These are phyloP conservation scores for Gadopsis marmoratus DNA, from an alignment of 2,797 vertebrate species.

Conservation along the genomic window DNA sequence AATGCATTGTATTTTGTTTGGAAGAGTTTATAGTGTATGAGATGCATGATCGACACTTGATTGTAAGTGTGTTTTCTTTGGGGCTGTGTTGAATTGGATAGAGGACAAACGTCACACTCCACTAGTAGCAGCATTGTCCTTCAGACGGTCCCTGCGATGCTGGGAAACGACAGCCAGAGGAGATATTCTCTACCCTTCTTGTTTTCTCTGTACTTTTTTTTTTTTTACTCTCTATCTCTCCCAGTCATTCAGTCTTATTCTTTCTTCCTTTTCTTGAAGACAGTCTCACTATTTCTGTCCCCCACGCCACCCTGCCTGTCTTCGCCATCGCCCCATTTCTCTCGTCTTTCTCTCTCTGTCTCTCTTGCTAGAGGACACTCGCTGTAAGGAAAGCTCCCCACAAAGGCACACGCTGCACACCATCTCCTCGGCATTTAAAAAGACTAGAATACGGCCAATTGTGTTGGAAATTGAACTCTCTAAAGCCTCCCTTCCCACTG, in stretches of 20 bases:
- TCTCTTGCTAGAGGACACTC: conserved; percentile 82
- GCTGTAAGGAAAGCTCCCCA: conserved; percentile 81
- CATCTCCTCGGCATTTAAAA: conserved; percentile 87
- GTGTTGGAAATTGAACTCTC: conserved; percentile 90
- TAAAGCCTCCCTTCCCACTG: conserved; percentile 83
- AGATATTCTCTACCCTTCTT: conserved; percentile 73
- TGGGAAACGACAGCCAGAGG: conserved; percentile 75
- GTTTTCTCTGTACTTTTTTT: conserved; percentile 56
- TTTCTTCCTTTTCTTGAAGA: conserved; percentile 65
- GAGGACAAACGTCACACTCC: conserved; percentile 82
- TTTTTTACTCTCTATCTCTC: conserved; percentile 59
- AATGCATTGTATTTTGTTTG: conserved; percentile 50
- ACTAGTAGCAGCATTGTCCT: conserved; percentile 82
- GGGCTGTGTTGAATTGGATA: conserved; percentile 76
- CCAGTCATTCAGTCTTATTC: conserved; percentile 67
- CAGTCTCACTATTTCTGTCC: conserved; percentile 74
- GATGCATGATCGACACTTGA: conserved; percentile 74
- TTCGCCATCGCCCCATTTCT: conserved; percentile 56
- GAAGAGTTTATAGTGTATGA: conserved; percentile 60
- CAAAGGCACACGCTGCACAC: conserved; percentile 81
- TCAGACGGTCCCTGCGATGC: conserved; percentile 79
- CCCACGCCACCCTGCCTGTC: conserved; percentile 55
- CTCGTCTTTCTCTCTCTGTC: conserved; percentile 72
- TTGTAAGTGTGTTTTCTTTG: conserved; percentile 78
- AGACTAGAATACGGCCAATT: conserved; percentile 86